Evolutionary conservation across 2,888 invertebrate genomes (phyloP).

Genomic region (Diplazon laetatorius): DNA sequence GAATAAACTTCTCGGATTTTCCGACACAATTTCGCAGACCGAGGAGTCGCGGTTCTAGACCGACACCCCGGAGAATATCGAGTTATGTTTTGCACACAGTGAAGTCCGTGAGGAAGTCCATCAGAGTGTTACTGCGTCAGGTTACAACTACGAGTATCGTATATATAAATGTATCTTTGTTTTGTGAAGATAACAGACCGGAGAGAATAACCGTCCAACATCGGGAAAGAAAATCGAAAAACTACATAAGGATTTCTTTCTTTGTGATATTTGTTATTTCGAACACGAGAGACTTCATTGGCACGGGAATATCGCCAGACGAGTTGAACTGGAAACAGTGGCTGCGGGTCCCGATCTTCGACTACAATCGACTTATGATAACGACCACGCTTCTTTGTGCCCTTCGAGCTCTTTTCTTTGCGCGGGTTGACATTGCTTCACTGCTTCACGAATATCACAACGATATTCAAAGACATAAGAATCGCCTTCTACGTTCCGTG

Average conservation of each 20-base stretch:
- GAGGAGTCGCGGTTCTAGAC: constrained; percentile 8
- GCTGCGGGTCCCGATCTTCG: not conserved
- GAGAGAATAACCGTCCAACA: not conserved
- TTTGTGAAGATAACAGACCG: not conserved
- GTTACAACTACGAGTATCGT: constrained; percentile 13
- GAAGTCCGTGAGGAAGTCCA: constrained; percentile 27
- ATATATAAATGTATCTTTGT: constrained; percentile 28
- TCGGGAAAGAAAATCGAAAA: constrained; percentile 23
- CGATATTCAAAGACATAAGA: not conserved
- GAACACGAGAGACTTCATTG: constrained; percentile 36
- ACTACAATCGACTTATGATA: constrained; percentile 37
- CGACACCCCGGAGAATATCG: constrained; percentile 28
- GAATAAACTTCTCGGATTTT: constrained; percentile 9
- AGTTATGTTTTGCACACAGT: constrained; percentile 13
- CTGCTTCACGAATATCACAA: not conserved
- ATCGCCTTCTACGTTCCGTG: not conserved
- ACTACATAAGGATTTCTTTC: constrained; percentile 41
- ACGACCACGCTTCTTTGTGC: constrained; percentile 24
- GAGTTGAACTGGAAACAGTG: constrained; percentile 11
- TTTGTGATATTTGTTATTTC: constrained; percentile 48
- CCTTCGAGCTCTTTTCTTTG: constrained; percentile 1
- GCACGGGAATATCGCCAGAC: not conserved
- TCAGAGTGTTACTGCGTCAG: constrained; percentile 4
- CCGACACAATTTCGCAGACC: constrained; percentile 10
- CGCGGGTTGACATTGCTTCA: not conserved